phyloP scores from a whole-genome alignment of 2,113 vertebrate genomes.

The Tonatia bakeri region DNA sequence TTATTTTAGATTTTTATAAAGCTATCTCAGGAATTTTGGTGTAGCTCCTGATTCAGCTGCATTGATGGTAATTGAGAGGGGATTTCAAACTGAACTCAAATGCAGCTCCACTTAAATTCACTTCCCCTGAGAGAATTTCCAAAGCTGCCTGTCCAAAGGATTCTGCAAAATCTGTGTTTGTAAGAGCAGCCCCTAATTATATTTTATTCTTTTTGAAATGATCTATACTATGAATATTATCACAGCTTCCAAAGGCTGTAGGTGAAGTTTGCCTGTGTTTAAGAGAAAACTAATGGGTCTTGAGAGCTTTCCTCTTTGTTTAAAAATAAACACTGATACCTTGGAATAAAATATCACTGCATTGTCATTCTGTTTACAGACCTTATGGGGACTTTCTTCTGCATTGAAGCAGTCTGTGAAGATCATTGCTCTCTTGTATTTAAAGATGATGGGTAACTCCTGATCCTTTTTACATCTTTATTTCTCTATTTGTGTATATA shows the following conservation, averaged over 20 bases:
- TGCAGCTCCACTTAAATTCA: conserved; percentile 56
- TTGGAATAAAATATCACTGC: conserved; percentile 22
- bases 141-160: conserved; percentile 56
- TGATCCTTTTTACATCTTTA: not conserved
- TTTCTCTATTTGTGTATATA: not conserved
- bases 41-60: conserved; percentile 68
- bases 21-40: conserved; percentile 67
- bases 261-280: conserved; percentile 24
- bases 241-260: conserved; percentile 35
- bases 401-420: not conserved
- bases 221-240: conserved; percentile 49
- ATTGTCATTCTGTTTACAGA: conserved; percentile 22
- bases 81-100: conserved; percentile 64
- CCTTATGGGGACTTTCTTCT: not conserved
- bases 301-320: conserved; percentile 47
- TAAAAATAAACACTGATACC: conserved; percentile 52
- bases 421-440: conserved; percentile 41
- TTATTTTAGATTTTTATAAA: conserved; percentile 68
- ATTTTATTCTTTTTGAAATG: conserved; percentile 62
- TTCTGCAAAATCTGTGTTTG: conserved; percentile 58
- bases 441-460: not conserved
- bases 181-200: conserved; percentile 51
- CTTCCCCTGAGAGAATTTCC: conserved; percentile 69
- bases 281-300: conserved; percentile 38
- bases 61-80: conserved; percentile 73